These are phyloP conservation scores for Bovichtus variegatus DNA, from an alignment of 2,797 vertebrate genomes.

Conservation along the genomic window DNA sequence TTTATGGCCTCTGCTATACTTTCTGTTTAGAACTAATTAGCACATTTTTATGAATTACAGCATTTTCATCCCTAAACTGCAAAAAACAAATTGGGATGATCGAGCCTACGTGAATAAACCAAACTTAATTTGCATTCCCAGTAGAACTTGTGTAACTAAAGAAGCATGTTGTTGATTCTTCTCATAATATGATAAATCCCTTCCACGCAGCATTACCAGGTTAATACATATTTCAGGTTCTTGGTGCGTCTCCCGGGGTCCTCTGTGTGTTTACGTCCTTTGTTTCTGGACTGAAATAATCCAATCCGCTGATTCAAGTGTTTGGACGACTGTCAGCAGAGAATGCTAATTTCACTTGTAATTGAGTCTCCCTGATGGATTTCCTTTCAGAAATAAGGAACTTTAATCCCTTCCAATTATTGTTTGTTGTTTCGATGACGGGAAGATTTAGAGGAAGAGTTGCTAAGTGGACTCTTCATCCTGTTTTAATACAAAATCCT, in stretches of 20 bases:
- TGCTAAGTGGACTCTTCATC: conserved; percentile 37
- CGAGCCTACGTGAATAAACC: neutral
- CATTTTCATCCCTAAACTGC: neutral
- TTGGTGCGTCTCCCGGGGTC: neutral
- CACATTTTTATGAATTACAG: neutral
- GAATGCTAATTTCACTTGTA: conserved; percentile 36
- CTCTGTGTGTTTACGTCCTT: conserved; percentile 11
- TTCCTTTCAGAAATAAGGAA: neutral
- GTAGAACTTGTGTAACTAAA: neutral
- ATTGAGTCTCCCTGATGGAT: conserved; percentile 47
- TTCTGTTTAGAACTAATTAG: too few relatives aligned
- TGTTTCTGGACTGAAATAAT: conserved; percentile 34
- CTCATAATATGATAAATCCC: neutral
- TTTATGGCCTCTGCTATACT: too few relatives aligned
- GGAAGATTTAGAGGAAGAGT: conserved; percentile 20
- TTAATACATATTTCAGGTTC: neutral
- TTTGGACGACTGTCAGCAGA: conserved; percentile 6
- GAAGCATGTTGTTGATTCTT: neutral
- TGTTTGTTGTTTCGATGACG: conserved; percentile 27
- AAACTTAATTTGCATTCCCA: neutral
- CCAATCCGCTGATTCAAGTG: conserved; percentile 59
- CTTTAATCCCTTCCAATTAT: conserved; percentile 56
- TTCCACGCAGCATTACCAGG: neutral
- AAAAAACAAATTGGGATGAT: neutral
- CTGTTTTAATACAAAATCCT: conserved; percentile 12